These are phyloP conservation scores for Thyatira batis DNA, from an alignment of 2,888 invertebrate species.

Conservation along the genomic window DNA sequence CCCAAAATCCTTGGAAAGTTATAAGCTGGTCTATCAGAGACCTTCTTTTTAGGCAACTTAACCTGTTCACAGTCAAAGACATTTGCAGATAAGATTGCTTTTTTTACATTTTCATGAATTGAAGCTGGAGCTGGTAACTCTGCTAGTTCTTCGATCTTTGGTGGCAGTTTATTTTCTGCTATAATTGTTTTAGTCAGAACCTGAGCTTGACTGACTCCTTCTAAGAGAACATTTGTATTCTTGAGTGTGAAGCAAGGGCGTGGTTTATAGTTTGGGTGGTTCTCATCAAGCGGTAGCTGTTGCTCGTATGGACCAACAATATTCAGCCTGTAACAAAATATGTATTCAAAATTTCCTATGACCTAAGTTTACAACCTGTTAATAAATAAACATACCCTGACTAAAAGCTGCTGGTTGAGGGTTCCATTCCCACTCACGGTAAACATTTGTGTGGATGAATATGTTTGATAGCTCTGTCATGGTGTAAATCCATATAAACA, in stretches of 20 bases:
- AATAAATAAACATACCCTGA: too few species aligned
- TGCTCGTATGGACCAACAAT: constrained; percentile 71
- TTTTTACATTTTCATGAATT: constrained; percentile 83
- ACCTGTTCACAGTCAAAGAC: constrained; percentile 91
- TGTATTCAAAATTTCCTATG: too few species aligned
- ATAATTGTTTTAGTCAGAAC: constrained; percentile 90
- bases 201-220: constrained; percentile 90
- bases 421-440: too few species aligned
- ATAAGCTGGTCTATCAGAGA: constrained; percentile 86
- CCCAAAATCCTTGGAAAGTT: constrained; percentile 89
- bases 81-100: constrained; percentile 84
- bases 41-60: constrained; percentile 88
- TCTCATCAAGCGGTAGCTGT: constrained; percentile 72
- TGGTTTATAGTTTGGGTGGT: constrained; percentile 86
- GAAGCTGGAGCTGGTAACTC: constrained; percentile 73
- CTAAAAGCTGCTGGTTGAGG: background rate
- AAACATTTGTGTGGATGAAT: too few species aligned
- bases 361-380: too few species aligned
- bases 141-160: constrained; percentile 78
- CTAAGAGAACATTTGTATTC: constrained; percentile 85
- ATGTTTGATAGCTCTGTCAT: too few species aligned
- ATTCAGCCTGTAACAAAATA: constrained; percentile 53
- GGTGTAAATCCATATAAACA: too few species aligned
- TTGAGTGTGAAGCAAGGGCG: constrained; percentile 82
- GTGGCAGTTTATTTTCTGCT: constrained; percentile 83